Conservation (phyloP, 1,140 invertebrate genomes). For the Solen grandis region DNA sequence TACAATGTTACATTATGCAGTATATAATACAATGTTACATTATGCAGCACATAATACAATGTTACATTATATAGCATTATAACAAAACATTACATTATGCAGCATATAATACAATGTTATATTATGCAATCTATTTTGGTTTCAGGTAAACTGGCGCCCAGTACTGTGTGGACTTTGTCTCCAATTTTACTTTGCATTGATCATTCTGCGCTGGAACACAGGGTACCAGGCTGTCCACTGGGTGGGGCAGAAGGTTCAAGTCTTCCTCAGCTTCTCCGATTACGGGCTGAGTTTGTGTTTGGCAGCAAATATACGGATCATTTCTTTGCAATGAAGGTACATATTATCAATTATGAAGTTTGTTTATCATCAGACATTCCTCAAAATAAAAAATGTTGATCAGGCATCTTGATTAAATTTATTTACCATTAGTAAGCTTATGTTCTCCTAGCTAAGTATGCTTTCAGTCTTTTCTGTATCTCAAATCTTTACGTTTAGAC, state of each 20-base stretch:
- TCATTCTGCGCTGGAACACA: constrained; percentile 91
- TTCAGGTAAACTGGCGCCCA: constrained; percentile 74
- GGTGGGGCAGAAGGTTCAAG: constrained; percentile 86
- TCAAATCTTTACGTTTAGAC: too few species aligned
- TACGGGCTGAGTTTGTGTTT: constrained; percentile 92
- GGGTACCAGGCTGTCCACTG: constrained; percentile 90
- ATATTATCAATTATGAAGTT: background rate
- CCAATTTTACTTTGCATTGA: constrained; percentile 92
- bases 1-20: too few species aligned
- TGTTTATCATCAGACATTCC: background rate
- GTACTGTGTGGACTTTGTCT: constrained; percentile 87
- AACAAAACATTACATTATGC: too few species aligned
- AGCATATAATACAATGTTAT: too few species aligned
- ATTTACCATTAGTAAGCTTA: background rate
- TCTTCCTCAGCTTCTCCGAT: constrained; percentile 89
- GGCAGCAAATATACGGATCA: constrained; percentile 83
- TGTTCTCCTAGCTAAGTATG: too few species aligned
- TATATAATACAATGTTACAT: too few species aligned
- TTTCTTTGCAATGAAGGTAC: constrained; percentile 76
- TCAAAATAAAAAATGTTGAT: background rate
- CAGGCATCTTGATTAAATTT: background rate
- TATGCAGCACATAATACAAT: too few species aligned
- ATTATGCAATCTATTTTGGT: background rate
- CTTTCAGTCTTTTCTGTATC: too few species aligned
- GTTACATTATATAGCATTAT: too few species aligned